phyloP scores from a whole-genome alignment of 2,888 invertebrate genomes.

The Agrenia bidenticulata region DNA sequence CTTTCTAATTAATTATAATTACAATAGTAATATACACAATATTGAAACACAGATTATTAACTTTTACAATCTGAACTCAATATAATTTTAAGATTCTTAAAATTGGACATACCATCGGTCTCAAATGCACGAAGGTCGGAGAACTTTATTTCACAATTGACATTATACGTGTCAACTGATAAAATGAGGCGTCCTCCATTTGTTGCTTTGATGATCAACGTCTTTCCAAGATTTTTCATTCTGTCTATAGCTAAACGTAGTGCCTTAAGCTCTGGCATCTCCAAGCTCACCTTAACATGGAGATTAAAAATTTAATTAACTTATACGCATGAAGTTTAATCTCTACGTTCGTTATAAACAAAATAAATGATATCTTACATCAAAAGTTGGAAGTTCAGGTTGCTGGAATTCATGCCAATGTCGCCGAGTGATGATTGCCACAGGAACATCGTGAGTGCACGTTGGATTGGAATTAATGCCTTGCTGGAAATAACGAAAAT shows the following conservation, averaged over 20 bases:
- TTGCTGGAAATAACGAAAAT: conserved; percentile 31
- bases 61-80: neutral
- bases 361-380: conserved; percentile 72
- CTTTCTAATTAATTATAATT: neutral
- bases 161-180: conserved; percentile 76
- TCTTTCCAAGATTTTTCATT: conserved; percentile 75
- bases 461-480: conserved; percentile 60
- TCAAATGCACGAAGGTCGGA: conserved; percentile 61
- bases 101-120: conserved; percentile 6
- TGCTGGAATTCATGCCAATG: conserved; percentile 75
- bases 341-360: too few species aligned
- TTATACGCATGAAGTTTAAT: too few species aligned
- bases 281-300: conserved; percentile 68
- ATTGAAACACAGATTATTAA: neutral
- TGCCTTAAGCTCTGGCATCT: conserved; percentile 74
- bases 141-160: conserved; percentile 78
- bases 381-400: conserved; percentile 70
- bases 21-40: too few species aligned
- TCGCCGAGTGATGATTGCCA: conserved; percentile 71
- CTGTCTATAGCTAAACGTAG: conserved; percentile 78
- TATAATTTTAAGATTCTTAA: neutral
- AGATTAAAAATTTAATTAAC: too few species aligned
- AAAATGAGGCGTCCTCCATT: conserved; percentile 70
- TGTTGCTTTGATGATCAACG: conserved; percentile 71
- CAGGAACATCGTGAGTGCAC: conserved; percentile 81